phyloP scores from a whole-genome alignment of 2,888 invertebrate genomes.

The Melinaea marsaeus region DNA sequence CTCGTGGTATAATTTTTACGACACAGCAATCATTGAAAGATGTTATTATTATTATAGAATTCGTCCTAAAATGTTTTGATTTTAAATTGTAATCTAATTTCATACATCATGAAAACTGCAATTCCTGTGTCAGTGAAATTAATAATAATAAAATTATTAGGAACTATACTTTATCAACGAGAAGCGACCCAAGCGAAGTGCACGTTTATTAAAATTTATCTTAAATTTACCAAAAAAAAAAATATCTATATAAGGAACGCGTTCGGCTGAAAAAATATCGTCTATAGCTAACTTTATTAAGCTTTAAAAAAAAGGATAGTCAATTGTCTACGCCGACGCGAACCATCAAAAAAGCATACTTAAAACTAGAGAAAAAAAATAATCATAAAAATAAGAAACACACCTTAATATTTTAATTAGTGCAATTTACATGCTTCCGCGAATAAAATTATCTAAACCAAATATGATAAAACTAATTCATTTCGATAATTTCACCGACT shows the following conservation, averaged over 20 bases:
- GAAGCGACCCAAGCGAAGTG: constrained; percentile 61
- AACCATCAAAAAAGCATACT: constrained; percentile 58
- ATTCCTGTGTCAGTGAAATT: constrained; percentile 27
- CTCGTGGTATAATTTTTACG: constrained; percentile 19
- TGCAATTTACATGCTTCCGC: constrained; percentile 45
- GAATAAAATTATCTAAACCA: constrained; percentile 34
- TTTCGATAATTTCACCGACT: constrained; percentile 8
- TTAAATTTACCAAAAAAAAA: constrained; percentile 31
- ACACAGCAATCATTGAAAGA: constrained; percentile 22
- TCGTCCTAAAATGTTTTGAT: background rate
- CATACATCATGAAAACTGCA: constrained; percentile 11
- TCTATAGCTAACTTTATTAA: no score
- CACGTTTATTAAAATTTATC: constrained; percentile 39
- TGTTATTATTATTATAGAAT: background rate
- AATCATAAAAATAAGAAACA: constrained; percentile 46
- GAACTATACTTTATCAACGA: constrained; percentile 54
- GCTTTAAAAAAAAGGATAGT: background rate
- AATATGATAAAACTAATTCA: constrained; percentile 17
- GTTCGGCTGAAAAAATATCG: constrained; percentile 17
- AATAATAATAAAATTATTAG: constrained; percentile 46
- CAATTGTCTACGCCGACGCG: constrained; percentile 25
- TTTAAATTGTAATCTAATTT: background rate
- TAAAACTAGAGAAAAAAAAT: constrained; percentile 63
- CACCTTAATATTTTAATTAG: constrained; percentile 47
- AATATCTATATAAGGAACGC: constrained; percentile 31